Conservation (phyloP, 2,113 vertebrate genomes). For the Chaetodon auriga region DNA sequence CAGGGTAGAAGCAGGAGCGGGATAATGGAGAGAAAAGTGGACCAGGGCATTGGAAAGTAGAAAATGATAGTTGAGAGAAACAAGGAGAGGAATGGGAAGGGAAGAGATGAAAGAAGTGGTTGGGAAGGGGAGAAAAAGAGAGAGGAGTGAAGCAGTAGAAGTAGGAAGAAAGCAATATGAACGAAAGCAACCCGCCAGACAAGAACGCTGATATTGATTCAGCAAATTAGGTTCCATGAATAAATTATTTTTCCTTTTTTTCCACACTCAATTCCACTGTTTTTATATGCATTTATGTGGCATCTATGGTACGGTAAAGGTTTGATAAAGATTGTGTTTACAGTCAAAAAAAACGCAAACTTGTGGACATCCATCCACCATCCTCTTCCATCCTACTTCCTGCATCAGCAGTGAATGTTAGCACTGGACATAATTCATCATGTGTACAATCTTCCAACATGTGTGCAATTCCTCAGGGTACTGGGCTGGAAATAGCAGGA, state of each 20-base stretch:
- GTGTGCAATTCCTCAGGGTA: neutral
- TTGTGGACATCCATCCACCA: neutral
- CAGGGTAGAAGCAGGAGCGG: neutral
- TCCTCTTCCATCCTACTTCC: neutral
- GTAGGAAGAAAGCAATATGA: neutral
- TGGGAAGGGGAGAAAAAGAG: neutral
- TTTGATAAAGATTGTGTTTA: neutral
- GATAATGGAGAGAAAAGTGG: conserved; percentile 35
- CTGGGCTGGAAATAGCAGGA: neutral
- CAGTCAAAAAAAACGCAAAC: neutral
- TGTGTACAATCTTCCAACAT: neutral
- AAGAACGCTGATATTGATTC: neutral
- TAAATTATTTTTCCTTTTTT: neutral
- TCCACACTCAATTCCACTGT: neutral
- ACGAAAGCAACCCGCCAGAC: neutral
- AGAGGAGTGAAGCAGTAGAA: neutral
- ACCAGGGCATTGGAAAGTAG: conserved; percentile 16
- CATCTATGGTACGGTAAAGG: no score
- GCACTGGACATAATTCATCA: neutral
- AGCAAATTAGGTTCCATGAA: neutral
- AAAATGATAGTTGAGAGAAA: neutral
- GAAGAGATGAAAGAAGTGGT: conserved; percentile 12
- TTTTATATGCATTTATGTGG: neutral
- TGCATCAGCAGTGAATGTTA: neutral
- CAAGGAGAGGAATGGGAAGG: neutral